Conservation (phyloP, 2,888 invertebrate genomes). For the Neoitamus cyanurus region DNA sequence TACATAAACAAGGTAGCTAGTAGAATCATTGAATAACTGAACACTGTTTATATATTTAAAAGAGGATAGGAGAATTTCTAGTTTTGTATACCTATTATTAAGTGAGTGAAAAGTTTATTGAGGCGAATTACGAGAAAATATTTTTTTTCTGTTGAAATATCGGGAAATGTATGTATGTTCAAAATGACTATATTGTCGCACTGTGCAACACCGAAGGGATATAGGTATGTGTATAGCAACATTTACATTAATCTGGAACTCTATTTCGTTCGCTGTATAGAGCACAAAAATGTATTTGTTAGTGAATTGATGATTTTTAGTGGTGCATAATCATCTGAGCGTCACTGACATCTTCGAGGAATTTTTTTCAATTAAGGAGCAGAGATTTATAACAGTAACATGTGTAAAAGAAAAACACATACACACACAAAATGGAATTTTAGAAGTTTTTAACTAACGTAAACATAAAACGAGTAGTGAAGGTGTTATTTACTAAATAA, state of each 20-base stretch:
- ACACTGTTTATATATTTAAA: conserved; percentile 38
- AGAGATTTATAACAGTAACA: not conserved
- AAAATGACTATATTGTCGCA: not conserved
- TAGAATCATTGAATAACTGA: conserved; percentile 38
- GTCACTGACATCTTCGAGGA: not conserved
- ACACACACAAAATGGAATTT: conserved; percentile 22
- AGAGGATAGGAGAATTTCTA: conserved; percentile 37
- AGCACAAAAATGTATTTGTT: conserved; percentile 6
- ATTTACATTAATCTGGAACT: not conserved
- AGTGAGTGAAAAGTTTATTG: conserved; percentile 26
- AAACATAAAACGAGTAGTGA: not conserved
- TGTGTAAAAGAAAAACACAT: not conserved
- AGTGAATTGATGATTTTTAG: conserved; percentile 5
- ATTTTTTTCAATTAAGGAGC: not conserved
- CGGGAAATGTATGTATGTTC: not conserved
- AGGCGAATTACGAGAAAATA: conserved; percentile 3
- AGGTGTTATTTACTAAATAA: conserved; percentile 35
- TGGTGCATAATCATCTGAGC: not conserved
- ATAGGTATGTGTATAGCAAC: not conserved
- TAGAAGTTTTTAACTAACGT: conserved; percentile 34
- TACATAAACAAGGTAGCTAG: conserved; percentile 28
- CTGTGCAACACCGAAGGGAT: not conserved
- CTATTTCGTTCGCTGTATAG: not conserved
- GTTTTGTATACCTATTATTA: conserved; percentile 43
- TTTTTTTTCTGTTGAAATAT: not conserved